phyloP scores from a whole-genome alignment of 2,113 vertebrate genomes.

The Lycaon pictus region DNA sequence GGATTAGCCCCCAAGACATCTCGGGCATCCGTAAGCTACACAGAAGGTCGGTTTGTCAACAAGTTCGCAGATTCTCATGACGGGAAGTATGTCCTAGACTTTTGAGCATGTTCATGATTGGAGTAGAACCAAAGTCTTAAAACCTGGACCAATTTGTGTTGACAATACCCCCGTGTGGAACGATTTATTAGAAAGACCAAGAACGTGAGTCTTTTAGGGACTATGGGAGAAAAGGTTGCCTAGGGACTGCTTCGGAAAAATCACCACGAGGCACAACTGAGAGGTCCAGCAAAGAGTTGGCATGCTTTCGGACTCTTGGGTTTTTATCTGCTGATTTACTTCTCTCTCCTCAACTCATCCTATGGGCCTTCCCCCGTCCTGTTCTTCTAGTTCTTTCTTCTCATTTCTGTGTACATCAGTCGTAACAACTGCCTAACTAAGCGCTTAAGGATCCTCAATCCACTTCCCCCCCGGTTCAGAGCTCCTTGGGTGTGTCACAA shows the following conservation, averaged over 20 bases:
- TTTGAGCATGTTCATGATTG: not conserved
- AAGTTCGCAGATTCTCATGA: not conserved
- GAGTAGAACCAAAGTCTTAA: not conserved
- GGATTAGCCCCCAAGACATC: fast-evolving
- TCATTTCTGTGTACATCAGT: not conserved
- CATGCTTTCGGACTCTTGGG: fast-evolving
- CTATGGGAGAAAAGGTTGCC: not conserved
- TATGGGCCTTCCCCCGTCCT: fast-evolving
- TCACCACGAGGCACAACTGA: fast-evolving
- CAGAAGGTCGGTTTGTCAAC: not conserved
- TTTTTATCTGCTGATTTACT: not conserved
- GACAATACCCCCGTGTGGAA: not conserved
- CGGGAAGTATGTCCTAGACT: not conserved
- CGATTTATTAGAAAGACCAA: not conserved
- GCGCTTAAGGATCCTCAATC: no score
- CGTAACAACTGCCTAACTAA: not conserved
- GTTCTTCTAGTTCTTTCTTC: not conserved
- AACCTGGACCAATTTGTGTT: not conserved
- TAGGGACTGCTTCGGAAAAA: not conserved
- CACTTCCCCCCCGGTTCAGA: not conserved
- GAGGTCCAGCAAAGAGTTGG: fast-evolving
- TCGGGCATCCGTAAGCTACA: not conserved
- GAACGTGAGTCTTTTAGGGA: not conserved
- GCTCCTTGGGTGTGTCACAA: fast-evolving
- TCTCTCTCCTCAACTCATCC: not conserved